Base-by-base conservation (phyloP, 2,888 invertebrate genomes). In the Beris chalybata region DNA sequence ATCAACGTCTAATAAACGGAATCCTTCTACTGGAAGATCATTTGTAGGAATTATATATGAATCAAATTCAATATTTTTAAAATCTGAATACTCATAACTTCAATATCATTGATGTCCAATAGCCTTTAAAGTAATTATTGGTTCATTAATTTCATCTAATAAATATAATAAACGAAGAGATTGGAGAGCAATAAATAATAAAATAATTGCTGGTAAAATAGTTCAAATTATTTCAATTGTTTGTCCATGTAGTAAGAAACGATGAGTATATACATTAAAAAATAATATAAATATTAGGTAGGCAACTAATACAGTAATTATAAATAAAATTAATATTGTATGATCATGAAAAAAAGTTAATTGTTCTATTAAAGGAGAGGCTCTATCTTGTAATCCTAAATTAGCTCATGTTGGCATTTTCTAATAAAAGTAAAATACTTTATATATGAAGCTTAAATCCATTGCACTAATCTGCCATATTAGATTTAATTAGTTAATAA, bases 21-120 rank as follows among this genome's bases (percentile, higher is more conserved):
- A n/a, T n/a, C n/a, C n/a, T n/a, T n/a, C n/a, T n/a, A n/a, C n/a
- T n/a, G n/a, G n/a, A n/a, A n/a, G n/a, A n/a, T n/a, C n/a, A n/a
- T n/a, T n/a, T n/a, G n/a, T n/a, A n/a, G n/a, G n/a, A n/a, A n/a
- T n/a, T n/a, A n/a, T n/a, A n/a, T n/a, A n/a, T n/a, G n/a, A n/a
- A n/a, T n/a, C n/a, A n/a, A n/a, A n/a, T n/a, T n/a, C n/a, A n/a
- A n/a, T n/a, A n/a, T n/a, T n/a, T n/a, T n/a, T n/a, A n/a, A n/a
- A n/a, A n/a, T n/a, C n/a, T n/a, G n/a, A n/a, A n/a, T n/a, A n/a
- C n/a, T n/a, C n/a, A n/a, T 88, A 88, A 1, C 83, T 83, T 85
- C 86, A 87, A 69, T 86, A 86, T 84, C 86, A 87, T 84, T 87
- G 87, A 76, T 86, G 86, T 0, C 86, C 87, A 78, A 87, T 85